A percentile compares a stretch with the other conserved stretches of the same genome.
Evolutionary conservation across 2,797 vertebrate species (phyloP).

Genomic region (Ctenopoma multispine): DNA sequence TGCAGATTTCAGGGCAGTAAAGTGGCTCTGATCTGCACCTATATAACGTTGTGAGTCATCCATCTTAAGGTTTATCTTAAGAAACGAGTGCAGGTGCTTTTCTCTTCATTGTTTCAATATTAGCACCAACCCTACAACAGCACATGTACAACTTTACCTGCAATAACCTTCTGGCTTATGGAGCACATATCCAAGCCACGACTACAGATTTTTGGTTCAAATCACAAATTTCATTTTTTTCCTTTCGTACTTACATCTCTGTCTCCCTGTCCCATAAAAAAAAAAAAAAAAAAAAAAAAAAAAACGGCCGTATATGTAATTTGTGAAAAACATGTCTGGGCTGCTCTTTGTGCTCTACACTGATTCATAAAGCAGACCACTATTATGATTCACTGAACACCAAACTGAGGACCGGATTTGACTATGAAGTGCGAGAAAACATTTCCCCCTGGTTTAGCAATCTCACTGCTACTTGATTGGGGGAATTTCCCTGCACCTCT

Average conservation of each 20-base stretch:
- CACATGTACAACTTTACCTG: background rate
- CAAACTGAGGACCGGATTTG: constrained; percentile 51
- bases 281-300: background rate
- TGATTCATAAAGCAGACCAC: constrained; percentile 58
- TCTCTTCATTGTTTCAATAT: too few relatives aligned
- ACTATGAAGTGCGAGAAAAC: constrained; percentile 52
- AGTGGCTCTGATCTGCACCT: too few relatives aligned
- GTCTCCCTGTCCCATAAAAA: background rate
- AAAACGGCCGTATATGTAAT: background rate
- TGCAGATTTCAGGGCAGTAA: too few relatives aligned
- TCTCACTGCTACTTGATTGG: constrained; percentile 30
- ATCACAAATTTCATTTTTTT: background rate
- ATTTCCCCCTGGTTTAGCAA: constrained; percentile 49
- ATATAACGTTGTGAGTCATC: too few relatives aligned
- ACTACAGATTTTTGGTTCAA: background rate
- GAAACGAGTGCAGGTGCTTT: background rate
- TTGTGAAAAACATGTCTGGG: constrained; percentile 37
- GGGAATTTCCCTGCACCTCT: constrained; percentile 65
- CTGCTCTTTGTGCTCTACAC: constrained; percentile 25
- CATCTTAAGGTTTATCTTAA: too few relatives aligned
- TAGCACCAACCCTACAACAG: background rate
- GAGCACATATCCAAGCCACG: background rate
- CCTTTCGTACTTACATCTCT: too few relatives aligned
- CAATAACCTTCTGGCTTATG: background rate
- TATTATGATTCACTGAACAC: constrained; percentile 58